A percentile compares a stretch with the other conserved stretches of the same genome.
Evolutionary conservation across 1,140 invertebrate genomes (phyloP).

Genomic region (Aleiodes sp.): DNA sequence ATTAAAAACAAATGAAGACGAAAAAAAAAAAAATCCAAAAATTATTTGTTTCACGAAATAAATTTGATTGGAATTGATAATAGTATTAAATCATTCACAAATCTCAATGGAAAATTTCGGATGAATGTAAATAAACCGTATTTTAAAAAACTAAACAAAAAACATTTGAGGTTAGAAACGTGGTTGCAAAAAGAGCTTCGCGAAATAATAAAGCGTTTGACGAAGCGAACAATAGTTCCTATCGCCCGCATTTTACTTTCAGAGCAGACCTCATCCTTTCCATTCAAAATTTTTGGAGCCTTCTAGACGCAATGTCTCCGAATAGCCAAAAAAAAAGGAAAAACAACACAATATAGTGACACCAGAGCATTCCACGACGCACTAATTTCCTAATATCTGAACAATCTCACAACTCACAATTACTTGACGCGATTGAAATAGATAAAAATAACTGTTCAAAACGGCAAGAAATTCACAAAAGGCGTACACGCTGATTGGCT

Average conservation of each 20-base stretch:
- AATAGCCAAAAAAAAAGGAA: neutral
- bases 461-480: neutral
- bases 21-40: no score
- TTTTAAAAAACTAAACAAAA: no score
- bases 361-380: neutral
- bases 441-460: neutral
- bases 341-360: neutral
- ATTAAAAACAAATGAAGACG: no score
- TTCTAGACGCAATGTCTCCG: neutral
- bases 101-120: no score
- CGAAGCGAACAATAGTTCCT: neutral
- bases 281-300: conserved; percentile 10
- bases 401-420: neutral
- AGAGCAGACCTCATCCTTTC: conserved; percentile 22
- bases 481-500: neutral
- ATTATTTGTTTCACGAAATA: no score
- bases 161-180: conserved; percentile 2
- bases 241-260: conserved; percentile 29
- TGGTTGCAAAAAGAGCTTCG: neutral
- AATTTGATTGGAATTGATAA: no score
- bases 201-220: no score
- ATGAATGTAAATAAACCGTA: conserved; percentile 2
- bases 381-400: neutral
- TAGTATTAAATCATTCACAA: neutral
- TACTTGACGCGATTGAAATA: neutral